Evolutionary conservation across 2,888 invertebrate genomes (phyloP).

Genomic region (Macaria liturata): DNA sequence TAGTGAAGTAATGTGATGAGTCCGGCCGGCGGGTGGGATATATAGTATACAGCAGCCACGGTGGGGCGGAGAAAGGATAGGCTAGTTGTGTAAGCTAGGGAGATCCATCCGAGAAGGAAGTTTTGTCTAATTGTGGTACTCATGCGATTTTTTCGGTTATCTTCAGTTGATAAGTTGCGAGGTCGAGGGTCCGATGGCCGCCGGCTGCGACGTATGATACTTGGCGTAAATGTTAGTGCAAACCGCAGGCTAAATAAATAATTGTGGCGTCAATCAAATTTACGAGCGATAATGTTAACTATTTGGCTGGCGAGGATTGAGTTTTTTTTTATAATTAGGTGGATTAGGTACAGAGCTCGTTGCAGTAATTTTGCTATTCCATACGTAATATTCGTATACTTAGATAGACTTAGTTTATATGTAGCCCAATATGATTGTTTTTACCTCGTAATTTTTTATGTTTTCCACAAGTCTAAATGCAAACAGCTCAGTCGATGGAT

Average conservation of each 20-base stretch:
- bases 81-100: constrained; percentile 76
- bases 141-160: constrained; percentile 55
- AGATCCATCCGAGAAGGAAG: constrained; percentile 76
- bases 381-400: too few species aligned
- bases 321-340: background rate
- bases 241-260: constrained; percentile 14
- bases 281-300: constrained; percentile 4
- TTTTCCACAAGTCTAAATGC: too few species aligned
- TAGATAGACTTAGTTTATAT: too few species aligned
- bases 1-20: constrained; percentile 73
- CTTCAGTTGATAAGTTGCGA: constrained; percentile 29
- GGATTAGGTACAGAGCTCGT: background rate
- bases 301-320: background rate
- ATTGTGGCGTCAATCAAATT: constrained; percentile 11
- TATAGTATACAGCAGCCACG: constrained; percentile 63
- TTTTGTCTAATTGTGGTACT: constrained; percentile 72
- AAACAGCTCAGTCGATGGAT: too few species aligned
- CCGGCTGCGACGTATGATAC: background rate
- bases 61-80: constrained; percentile 82
- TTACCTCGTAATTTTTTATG: too few species aligned
- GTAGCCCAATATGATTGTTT: too few species aligned
- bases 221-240: constrained; percentile 8
- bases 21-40: constrained; percentile 63
- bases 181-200: constrained; percentile 19
- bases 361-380: too few species aligned